A percentile compares a stretch with the other conserved stretches of the same genome.
phyloP scores from a whole-genome alignment of 2,797 vertebrate genomes.

The Esox masquinongy region DNA sequence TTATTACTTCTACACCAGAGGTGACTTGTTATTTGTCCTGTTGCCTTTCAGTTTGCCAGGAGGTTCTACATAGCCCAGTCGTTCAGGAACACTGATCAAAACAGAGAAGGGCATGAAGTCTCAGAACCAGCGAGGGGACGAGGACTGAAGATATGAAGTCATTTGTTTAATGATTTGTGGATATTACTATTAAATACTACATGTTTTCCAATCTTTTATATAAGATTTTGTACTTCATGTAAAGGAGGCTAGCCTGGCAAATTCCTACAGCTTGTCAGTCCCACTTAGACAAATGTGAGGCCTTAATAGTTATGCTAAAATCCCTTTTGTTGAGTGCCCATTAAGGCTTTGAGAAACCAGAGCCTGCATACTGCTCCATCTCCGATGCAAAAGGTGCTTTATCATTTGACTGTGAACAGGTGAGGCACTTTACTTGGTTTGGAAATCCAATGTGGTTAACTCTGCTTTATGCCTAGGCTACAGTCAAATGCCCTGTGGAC shows the following conservation, averaged over 20 bases:
- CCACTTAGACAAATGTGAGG: not conserved
- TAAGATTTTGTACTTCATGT: not conserved
- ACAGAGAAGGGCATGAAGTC: conserved; percentile 94
- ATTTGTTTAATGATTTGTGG: not conserved
- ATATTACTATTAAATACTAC: not conserved
- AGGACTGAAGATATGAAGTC: conserved; percentile 66
- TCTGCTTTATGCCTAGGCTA: not conserved
- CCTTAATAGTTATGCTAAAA: not conserved
- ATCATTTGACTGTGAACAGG: not conserved
- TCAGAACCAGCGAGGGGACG: conserved; percentile 83
- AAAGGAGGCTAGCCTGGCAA: not conserved
- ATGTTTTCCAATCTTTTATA: not conserved
- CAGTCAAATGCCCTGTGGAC: not conserved
- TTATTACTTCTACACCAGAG: not conserved
- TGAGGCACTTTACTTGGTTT: not conserved
- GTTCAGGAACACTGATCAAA: conserved; percentile 92
- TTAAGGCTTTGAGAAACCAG: not conserved
- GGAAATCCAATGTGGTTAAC: not conserved
- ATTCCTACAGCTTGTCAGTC: not conserved
- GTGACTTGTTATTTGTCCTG: not conserved
- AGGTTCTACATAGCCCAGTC: conserved; percentile 98
- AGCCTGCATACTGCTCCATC: not conserved
- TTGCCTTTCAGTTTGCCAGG: conserved; percentile 84
- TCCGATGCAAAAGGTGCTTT: not conserved
- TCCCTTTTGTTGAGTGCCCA: not conserved